Percentiles rank a stretch among this genome's conserved stretches.
Conservation (phyloP, 2,113 vertebrate species). For the Zapornia atra region DNA sequence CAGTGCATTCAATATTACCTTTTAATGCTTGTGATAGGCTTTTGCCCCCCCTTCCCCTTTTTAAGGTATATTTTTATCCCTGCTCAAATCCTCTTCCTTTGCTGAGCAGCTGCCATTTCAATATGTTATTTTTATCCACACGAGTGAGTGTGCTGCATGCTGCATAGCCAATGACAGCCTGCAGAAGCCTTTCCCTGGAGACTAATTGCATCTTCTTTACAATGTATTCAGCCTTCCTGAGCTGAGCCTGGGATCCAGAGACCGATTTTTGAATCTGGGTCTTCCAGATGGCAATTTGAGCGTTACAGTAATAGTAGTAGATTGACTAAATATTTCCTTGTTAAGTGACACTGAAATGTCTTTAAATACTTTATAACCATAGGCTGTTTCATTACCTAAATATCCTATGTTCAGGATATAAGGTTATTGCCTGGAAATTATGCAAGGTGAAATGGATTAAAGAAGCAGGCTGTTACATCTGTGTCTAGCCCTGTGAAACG, state of each 20-base stretch:
- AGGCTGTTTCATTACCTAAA: constrained; percentile 12
- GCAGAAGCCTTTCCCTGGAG: constrained; percentile 62
- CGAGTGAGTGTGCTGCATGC: constrained; percentile 36
- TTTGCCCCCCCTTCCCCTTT: background rate
- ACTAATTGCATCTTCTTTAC: constrained; percentile 65
- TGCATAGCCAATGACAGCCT: constrained; percentile 51
- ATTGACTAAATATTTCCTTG: constrained; percentile 58
- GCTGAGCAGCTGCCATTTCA: constrained; percentile 70
- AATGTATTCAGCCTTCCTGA: constrained; percentile 30
- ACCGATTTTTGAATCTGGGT: constrained; percentile 53
- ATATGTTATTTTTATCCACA: constrained; percentile 73
- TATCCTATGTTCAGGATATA: constrained; percentile 12
- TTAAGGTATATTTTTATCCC: constrained; percentile 49
- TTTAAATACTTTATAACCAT: constrained; percentile 28
- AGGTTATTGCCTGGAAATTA: constrained; percentile 54
- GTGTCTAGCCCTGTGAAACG: background rate
- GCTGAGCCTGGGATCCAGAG: constrained; percentile 34
- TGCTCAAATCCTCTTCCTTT: constrained; percentile 54
- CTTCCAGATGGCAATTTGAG: constrained; percentile 46
- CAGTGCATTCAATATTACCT: background rate
- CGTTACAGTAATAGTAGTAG: constrained; percentile 18
- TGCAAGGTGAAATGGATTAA: constrained; percentile 46
- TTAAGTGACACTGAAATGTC: constrained; percentile 50
- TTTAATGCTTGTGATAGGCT: background rate
- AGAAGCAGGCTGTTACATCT: constrained; percentile 19